Percentiles rank a stretch among this genome's conserved stretches.
Evolutionary conservation across 1,140 invertebrate genomes (phyloP).

Genomic region (Nylanderia fulva): DNA sequence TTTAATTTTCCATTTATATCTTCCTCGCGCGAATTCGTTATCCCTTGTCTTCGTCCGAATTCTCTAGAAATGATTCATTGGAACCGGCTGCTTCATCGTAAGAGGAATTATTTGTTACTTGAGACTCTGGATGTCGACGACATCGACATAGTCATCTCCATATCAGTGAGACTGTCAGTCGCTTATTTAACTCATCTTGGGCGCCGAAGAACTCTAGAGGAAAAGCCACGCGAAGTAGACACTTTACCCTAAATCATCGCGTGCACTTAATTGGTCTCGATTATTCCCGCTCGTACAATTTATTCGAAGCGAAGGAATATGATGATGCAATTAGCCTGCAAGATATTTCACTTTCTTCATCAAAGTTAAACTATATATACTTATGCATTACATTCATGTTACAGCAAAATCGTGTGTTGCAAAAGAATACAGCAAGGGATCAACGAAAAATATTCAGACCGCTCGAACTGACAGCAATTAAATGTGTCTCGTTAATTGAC

Average conservation of each 20-base stretch:
- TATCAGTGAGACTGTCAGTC: background rate
- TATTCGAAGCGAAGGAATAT: background rate
- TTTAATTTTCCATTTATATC: background rate
- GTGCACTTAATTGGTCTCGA: slow-evolving; percentile 42
- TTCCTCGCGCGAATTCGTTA: background rate
- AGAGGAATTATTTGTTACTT: slow-evolving; percentile 28
- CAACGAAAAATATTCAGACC: background rate
- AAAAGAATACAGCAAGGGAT: background rate
- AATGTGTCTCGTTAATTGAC: too few relatives aligned
- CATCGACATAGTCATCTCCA: background rate
- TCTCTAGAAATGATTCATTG: background rate
- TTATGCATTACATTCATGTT: background rate
- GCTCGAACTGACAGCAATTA: too few relatives aligned
- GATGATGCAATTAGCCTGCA: background rate
- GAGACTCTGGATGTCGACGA: background rate
- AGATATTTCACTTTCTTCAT: background rate
- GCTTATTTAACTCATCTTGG: background rate
- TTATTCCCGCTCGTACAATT: slow-evolving; percentile 44
- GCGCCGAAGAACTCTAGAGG: background rate
- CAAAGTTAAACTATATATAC: too few relatives aligned
- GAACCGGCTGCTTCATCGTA: background rate
- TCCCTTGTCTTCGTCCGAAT: background rate
- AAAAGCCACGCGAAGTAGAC: slow-evolving; percentile 21
- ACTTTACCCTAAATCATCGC: slow-evolving; percentile 68
- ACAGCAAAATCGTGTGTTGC: background rate